Evolutionary conservation across 2,113 vertebrate genomes (phyloP), one percentile per base, ranked within the genome.

Genomic region (Pseudonaja textilis): DNA sequence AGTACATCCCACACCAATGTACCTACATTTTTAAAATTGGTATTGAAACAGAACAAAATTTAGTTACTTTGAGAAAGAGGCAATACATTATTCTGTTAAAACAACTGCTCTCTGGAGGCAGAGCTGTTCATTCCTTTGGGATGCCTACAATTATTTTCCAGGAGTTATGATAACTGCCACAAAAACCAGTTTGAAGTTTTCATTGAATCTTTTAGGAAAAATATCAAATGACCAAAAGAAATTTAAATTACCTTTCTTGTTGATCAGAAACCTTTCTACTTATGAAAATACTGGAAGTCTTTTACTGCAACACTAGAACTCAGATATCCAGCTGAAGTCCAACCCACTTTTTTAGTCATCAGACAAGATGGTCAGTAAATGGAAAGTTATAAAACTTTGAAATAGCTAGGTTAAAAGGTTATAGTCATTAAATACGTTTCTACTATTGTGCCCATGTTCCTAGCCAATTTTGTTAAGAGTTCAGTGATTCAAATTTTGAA

Each of bases 381-480:
- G 55, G 8, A 69, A 94, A 2, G 69, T 14, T 92, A 74, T 2
- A 81, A 81, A 93, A 92, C 12, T 52, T 92, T 34, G 86, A 93
- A 95, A 87, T n/a, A 50, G 9, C 52, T 90, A 47, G 42, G 94
- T 94, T 94, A 92, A 86, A 93, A 92, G 39, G 47, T 56, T 39
- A 94, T 90, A 0, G 9, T 1, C 85, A 85, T 94, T 92, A 39
- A 2, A 93, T 95, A 92, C 52, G 12, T 6, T 95, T 95, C 89
- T 4, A 69, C 90, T 42, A 45, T 0, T 6, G 91, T 88, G 64
- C 88, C 64, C 2, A 26, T 89, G 91, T 93, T 0, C 61, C 69
- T 89, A 8, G 45, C 86, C 52, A 69, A 92, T 59, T 89, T 81
- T 47, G 88, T 94, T 93, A 91, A 91, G 93, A 52, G 12, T 5